Evolutionary conservation across 1,140 invertebrate genomes (phyloP).

Genomic region (Psilanteris sp.): DNA sequence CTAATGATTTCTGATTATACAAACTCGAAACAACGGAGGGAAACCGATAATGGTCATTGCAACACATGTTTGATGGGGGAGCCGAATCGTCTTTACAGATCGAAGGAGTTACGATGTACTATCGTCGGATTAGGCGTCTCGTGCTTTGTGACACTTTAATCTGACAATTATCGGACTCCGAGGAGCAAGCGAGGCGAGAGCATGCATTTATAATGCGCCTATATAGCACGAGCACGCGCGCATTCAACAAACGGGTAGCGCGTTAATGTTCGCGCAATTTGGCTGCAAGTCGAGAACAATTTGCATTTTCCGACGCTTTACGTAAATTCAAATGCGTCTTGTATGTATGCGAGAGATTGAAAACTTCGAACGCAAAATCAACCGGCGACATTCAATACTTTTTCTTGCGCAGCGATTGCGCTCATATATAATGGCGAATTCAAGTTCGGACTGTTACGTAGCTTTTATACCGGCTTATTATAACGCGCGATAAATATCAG

Average conservation of each 20-base stretch:
- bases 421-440: constrained; percentile 1
- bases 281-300: constrained; percentile 52
- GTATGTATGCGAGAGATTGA: constrained; percentile 44
- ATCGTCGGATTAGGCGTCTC: constrained; percentile 49
- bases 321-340: constrained; percentile 43
- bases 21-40: too few species aligned
- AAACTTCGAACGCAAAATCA: constrained; percentile 31
- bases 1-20: too few species aligned
- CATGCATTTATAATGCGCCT: constrained; percentile 53
- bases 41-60: too few species aligned
- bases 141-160: constrained; percentile 64
- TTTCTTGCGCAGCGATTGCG: constrained; percentile 1
- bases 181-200: constrained; percentile 42
- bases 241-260: constrained; percentile 32
- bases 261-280: constrained; percentile 53
- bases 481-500: too few species aligned
- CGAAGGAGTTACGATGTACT: constrained; percentile 30
- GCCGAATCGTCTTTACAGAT: constrained; percentile 19
- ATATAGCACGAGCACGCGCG: constrained; percentile 29
- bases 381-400: constrained; percentile 22
- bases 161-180: constrained; percentile 54
- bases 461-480: too few species aligned
- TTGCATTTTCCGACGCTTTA: constrained; percentile 51
- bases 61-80: constrained; percentile 14
- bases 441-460: too few species aligned